These are phyloP conservation scores for Trypoxylon attenuatum DNA, from an alignment of 2,888 invertebrate genomes.

Conservation along the genomic window DNA sequence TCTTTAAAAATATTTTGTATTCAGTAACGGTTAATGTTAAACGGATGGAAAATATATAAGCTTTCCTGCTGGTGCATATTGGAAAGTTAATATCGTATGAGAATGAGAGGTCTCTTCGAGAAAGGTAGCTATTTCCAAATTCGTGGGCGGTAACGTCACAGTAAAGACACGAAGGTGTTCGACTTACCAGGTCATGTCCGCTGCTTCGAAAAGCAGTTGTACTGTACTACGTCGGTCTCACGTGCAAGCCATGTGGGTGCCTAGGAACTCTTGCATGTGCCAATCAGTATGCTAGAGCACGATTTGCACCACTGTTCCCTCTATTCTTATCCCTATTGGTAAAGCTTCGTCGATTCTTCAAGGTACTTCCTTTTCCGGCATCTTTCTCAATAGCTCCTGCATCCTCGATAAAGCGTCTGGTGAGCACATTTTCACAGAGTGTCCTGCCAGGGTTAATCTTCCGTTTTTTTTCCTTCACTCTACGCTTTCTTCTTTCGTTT, in stretches of 20 bases:
- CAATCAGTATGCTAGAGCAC: constrained; percentile 61
- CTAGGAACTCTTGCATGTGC: constrained; percentile 13
- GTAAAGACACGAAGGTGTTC: constrained; percentile 40
- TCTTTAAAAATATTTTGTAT: too few species aligned
- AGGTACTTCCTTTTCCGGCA: not conserved
- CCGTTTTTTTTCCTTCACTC: too few species aligned
- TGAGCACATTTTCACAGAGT: too few species aligned
- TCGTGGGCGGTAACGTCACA: constrained; percentile 46
- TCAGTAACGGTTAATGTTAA: too few species aligned
- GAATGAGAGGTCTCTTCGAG: not conserved
- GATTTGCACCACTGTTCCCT: constrained; percentile 34
- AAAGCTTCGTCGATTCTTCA: not conserved
- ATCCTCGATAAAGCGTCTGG: too few species aligned
- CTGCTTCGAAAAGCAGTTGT: not conserved
- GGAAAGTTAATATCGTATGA: too few species aligned
- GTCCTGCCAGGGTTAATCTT: too few species aligned
- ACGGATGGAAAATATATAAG: too few species aligned
- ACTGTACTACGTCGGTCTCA: constrained; percentile 32
- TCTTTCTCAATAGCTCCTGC: too few species aligned
- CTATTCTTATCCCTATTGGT: too few species aligned
- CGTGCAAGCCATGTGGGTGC: constrained; percentile 56
- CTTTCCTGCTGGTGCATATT: too few species aligned
- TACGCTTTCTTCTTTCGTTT: too few species aligned
- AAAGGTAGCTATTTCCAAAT: not conserved
- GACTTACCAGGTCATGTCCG: constrained; percentile 32